Base-by-base conservation (phyloP, 2,888 invertebrate species). In the Aphodius granarius region DNA sequence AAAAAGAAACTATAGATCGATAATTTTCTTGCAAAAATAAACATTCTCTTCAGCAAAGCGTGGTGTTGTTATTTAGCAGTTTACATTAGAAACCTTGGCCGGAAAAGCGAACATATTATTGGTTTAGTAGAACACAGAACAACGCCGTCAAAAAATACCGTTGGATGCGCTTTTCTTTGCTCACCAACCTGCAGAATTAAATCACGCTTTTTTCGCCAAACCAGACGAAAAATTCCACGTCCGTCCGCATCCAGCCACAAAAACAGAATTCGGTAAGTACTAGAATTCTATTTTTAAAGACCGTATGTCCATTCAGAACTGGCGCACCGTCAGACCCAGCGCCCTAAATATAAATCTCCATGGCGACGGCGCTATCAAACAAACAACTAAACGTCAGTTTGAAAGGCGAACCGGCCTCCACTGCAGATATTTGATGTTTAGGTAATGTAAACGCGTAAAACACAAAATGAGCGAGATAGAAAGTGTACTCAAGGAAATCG, bases 401-500 rank as follows among this genome's bases (percentile, higher is more conserved):
- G 43, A 43, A 43, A 43, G 43, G 43, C 43, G 43, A 43, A 43
- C 43, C 3, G 43, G 43, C 3, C 13, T 6, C 43, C 6, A 43
- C 43, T 43, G 43, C 43, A 43, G 43, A 43, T 43, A 43, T 43
- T 43, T 43, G 43, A 43, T 43, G 6, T 9, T 43, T 9, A 43
- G 13, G 43, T 43, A 13, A 43, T 43, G 43, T 43, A 65, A 18
- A 65, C 6, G 17, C n/a, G 17, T 19, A 16, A 9, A 66, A 18
- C 16, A 16, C 3, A 66, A 17, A 20, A 66, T 66, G 20, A 83
- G 84, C 64, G 89, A 90, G 80, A 89, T 94, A 83, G 89, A 90
- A 65, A 90, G 92, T 81, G 88, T 94, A 75, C 86, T 95, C 76
- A 90, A 91, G 79, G 90, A 92, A 80, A 88, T 94, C 76, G 94